Evolutionary conservation across 2,797 vertebrate species (phyloP).

Genomic region (Varecia variegata): DNA sequence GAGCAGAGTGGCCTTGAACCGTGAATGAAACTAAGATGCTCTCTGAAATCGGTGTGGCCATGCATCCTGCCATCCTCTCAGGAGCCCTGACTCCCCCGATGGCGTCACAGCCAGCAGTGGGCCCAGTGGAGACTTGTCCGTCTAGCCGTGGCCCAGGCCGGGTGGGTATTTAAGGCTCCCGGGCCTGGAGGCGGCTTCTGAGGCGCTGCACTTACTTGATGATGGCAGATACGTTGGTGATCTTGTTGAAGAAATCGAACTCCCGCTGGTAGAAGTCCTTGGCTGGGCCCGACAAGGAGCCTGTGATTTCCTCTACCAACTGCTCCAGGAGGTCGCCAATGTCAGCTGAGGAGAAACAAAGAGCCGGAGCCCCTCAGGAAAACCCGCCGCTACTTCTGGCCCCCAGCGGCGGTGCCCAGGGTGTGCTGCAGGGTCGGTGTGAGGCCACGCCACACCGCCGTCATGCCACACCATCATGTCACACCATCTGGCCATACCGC

Average conservation of each 20-base stretch:
- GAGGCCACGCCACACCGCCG: fast-evolving
- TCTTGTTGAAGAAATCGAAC: constrained; percentile 98
- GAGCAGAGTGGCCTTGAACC: neutral
- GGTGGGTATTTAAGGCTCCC: neutral
- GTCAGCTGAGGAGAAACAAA: constrained; percentile 86
- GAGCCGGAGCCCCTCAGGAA: neutral
- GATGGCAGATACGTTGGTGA: constrained; percentile 96
- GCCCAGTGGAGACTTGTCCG: neutral
- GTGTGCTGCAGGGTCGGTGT: neutral
- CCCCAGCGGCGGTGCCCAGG: too few species aligned
- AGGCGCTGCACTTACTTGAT: constrained; percentile 89
- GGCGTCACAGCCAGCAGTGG: neutral
- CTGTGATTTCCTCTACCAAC: constrained; percentile 95
- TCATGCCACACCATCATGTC: too few species aligned
- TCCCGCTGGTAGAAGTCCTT: constrained; percentile 99
- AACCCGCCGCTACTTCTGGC: neutral
- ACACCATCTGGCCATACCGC: fast-evolving
- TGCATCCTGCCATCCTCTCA: neutral
- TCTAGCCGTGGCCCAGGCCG: neutral
- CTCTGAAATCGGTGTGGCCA: neutral
- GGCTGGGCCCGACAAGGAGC: constrained; percentile 94
- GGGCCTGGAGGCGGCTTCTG: neutral
- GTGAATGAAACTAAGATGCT: neutral
- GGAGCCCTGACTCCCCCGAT: neutral
- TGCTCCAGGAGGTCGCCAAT: constrained; percentile 97